These are phyloP conservation scores for Drosophila fuyamai DNA, from an alignment of 1,140 invertebrate genomes.

Conservation along the genomic window DNA sequence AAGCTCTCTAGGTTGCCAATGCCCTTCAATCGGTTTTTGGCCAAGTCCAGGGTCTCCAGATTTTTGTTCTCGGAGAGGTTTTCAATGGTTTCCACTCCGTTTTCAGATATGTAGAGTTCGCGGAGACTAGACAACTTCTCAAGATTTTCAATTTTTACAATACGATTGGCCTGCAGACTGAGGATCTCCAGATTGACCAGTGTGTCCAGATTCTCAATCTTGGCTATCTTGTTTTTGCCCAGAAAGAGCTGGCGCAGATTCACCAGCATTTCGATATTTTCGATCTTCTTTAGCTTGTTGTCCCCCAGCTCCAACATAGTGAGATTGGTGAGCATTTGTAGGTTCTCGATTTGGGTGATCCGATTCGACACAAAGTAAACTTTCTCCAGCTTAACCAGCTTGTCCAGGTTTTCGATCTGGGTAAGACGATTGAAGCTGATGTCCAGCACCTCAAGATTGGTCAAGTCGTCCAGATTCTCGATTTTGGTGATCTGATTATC, in stretches of 20 bases:
- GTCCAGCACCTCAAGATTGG: slow-evolving; percentile 96
- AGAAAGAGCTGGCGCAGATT: slow-evolving; percentile 93
- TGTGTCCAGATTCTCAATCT: slow-evolving; percentile 94
- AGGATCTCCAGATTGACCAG: slow-evolving; percentile 92
- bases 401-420: slow-evolving; percentile 94
- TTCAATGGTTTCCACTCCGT: slow-evolving; percentile 93
- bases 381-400: slow-evolving; percentile 93
- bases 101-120: slow-evolving; percentile 97
- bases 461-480: slow-evolving; percentile 93
- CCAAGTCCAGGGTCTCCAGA: slow-evolving; percentile 95
- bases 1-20: slow-evolving; percentile 93
- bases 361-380: slow-evolving; percentile 97
- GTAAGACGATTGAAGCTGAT: slow-evolving; percentile 98
- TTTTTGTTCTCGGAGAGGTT: slow-evolving; percentile 89
- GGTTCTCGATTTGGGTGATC: slow-evolving; percentile 96
- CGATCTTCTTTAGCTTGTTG: slow-evolving; percentile 92
- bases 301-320: slow-evolving; percentile 97
- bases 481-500: slow-evolving; percentile 97
- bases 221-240: slow-evolving; percentile 98
- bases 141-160: slow-evolving; percentile 95
- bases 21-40: slow-evolving; percentile 93
- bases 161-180: slow-evolving; percentile 96
- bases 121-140: slow-evolving; percentile 90
- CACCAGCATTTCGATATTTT: slow-evolving; percentile 91
- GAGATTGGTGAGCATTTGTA: slow-evolving; percentile 92